Evolutionary conservation across 2,113 vertebrate species (phyloP).

Genomic region (Prunella himalayana): DNA sequence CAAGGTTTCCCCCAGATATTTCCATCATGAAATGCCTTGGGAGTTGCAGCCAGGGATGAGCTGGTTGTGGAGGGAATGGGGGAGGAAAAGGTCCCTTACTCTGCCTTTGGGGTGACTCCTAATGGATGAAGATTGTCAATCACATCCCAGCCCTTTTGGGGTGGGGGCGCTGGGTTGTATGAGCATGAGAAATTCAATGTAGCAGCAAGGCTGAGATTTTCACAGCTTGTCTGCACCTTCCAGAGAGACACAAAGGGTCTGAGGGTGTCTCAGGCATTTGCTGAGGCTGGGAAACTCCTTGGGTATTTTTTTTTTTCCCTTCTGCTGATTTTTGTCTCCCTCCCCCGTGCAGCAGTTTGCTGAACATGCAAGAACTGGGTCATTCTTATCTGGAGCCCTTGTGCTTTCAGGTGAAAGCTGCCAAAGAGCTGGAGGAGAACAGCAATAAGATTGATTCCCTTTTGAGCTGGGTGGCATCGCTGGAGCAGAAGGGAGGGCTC

Average conservation of each 20-base stretch:
- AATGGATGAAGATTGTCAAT: not conserved
- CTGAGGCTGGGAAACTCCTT: not conserved
- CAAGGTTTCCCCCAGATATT: accelerated
- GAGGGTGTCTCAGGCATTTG: not conserved
- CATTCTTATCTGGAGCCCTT: not conserved
- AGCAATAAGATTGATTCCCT: conserved; percentile 83
- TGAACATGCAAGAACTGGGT: not conserved
- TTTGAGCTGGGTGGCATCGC: conserved; percentile 70
- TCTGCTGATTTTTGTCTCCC: not conserved
- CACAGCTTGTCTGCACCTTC: not conserved
- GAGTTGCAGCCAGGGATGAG: not conserved
- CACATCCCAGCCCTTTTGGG: not conserved
- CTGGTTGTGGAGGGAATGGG: not conserved
- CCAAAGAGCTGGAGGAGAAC: conserved; percentile 88
- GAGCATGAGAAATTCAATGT: not conserved
- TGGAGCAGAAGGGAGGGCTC: conserved; percentile 35
- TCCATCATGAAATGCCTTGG: not conserved
- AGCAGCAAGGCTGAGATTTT: not conserved
- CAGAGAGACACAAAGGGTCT: not conserved
- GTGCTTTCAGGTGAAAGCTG: conserved; percentile 84
- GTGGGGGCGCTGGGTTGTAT: accelerated
- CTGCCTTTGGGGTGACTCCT: not conserved
- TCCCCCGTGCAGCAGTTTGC: not conserved
- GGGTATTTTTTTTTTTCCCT: not conserved
- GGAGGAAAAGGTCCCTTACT: not conserved